Evolutionary conservation across 2,888 invertebrate genomes (phyloP).

Genomic region (Nymphalis c-album): DNA sequence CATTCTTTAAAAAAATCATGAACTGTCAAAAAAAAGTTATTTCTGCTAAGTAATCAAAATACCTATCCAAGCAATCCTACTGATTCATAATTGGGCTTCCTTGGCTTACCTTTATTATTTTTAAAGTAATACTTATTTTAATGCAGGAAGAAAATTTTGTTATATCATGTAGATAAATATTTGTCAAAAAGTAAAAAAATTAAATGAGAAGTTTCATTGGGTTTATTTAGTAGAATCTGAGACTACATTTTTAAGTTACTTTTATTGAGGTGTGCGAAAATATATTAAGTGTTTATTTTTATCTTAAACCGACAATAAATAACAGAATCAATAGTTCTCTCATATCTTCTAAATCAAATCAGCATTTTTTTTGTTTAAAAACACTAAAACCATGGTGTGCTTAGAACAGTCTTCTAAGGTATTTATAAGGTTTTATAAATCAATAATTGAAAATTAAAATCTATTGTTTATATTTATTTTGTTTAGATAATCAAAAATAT

Average conservation of each 20-base stretch:
- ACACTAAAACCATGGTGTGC: too few species aligned
- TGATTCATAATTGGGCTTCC: slow-evolving; percentile 8
- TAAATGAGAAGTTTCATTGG: neutral
- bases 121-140: neutral
- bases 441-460: neutral
- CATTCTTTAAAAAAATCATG: neutral
- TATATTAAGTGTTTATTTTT: neutral
- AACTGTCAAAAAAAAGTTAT: neutral
- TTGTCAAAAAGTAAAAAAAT: too few species aligned
- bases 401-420: neutral
- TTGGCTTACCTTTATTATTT: neutral
- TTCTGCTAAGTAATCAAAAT: neutral
- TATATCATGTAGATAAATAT: neutral
- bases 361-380: neutral
- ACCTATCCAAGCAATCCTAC: neutral
- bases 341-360: neutral
- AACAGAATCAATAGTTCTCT: neutral
- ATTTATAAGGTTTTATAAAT: neutral
- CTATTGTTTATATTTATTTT: slow-evolving; percentile 3
- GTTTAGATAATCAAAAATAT: slow-evolving; percentile 11
- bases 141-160: neutral
- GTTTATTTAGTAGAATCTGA: neutral
- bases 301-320: slow-evolving; percentile 7
- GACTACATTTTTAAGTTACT: neutral
- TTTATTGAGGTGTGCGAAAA: neutral